Base-by-base conservation (phyloP, 1,140 invertebrate genomes). In the Drosophila asahinai region DNA sequence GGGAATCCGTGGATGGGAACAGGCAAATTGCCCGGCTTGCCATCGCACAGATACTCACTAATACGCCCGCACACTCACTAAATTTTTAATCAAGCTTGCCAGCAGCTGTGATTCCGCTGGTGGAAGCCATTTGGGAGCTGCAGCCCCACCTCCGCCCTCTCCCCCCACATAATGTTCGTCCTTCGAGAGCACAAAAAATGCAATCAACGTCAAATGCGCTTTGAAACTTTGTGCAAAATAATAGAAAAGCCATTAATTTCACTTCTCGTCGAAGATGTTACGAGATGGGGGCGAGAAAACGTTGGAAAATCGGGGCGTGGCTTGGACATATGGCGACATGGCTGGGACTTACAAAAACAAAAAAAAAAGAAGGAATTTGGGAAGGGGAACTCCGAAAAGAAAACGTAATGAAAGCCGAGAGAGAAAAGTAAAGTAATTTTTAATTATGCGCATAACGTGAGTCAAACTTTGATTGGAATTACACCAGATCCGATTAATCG, bases 191-290 rank as follows among this genome's bases (percentile, higher is more conserved):
- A 48, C 67, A 84, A 89, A 87, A 87, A 87, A 87, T 89, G 84
- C 84, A 89, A 89, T 89, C 84, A 89, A 89, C 84, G 84, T 89
- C 84, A 89, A 89, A 89, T 89, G 84, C 81, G 86, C 84, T 89
- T 84, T 74, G 86, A 89, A 89, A 89, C 86, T 89, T 89, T 89
- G 81, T 80, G 74, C 86, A 90, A 89, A 89, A 89, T 89, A 89
- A 89, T 89, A 89, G 84, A 89, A 89, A 89, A 89, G 86, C 84
- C 84, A 89, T 89, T 89, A 89, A 89, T 89, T 89, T 89, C 84
- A 84, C 86, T 89, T 89, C 81, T 86, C 86, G 86, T 89, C 86
- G 81, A 89, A 89, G 84, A 89, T 79, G 66, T 70, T 74, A 61
- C 65, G 47, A 65, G 42, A 43, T 40, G 47, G 36, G 45, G 63